Conservation (phyloP, 2,797 vertebrate genomes). For the Loris lydekkerianus region DNA sequence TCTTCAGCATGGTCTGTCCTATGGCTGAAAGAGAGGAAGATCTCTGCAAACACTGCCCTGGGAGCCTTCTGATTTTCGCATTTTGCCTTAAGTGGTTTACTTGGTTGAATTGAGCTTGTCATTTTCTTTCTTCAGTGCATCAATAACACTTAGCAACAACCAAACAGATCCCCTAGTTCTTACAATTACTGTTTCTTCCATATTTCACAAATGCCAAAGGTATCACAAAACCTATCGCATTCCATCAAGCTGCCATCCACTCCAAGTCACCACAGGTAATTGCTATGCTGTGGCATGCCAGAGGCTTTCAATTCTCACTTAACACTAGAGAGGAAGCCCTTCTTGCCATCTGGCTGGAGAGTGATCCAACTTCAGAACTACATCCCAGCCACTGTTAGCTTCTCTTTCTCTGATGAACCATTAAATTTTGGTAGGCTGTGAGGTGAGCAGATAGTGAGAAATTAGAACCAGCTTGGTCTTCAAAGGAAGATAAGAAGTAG, state of each 20-base stretch:
- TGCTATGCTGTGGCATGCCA: slow-evolving; percentile 7
- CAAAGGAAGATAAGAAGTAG: slow-evolving; percentile 14
- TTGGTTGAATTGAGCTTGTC: slow-evolving; percentile 57
- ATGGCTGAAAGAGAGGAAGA: background rate
- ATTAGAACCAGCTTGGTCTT: slow-evolving; percentile 29
- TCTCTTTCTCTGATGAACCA: slow-evolving; percentile 5
- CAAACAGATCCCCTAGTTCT: slow-evolving; percentile 42
- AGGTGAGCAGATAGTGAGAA: slow-evolving; percentile 19
- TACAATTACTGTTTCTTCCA: slow-evolving; percentile 66
- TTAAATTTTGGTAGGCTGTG: slow-evolving; percentile 47
- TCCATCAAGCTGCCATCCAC: background rate
- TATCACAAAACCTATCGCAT: background rate
- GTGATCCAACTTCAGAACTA: slow-evolving; percentile 32
- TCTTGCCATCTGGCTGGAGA: slow-evolving; percentile 59
- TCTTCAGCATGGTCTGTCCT: background rate
- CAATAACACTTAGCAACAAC: slow-evolving; percentile 51
- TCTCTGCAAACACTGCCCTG: background rate
- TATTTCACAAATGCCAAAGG: slow-evolving; percentile 62
- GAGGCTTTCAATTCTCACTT: slow-evolving; percentile 9
- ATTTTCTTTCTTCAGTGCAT: slow-evolving; percentile 65
- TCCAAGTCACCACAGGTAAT: slow-evolving; percentile 78
- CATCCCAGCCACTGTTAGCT: background rate
- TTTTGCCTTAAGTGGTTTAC: slow-evolving; percentile 58
- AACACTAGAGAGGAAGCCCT: slow-evolving; percentile 2
- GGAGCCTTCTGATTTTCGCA: background rate